Evolutionary conservation across 2,113 vertebrate species (phyloP).

Genomic region (Scomber colias): DNA sequence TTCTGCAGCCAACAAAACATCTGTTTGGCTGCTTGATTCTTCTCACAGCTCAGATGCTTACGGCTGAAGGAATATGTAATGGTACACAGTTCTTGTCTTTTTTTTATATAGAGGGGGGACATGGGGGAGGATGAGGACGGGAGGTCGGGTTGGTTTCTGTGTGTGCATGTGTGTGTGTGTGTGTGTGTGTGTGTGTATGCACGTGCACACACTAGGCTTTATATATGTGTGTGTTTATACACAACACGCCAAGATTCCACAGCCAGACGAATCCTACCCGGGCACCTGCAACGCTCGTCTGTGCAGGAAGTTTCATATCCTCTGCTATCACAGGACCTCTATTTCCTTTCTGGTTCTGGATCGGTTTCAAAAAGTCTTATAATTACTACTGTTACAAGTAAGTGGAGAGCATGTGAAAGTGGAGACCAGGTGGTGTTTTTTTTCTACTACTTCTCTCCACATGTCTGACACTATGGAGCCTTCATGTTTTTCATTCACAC

Average conservation of each 20-base stretch:
- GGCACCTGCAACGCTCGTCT: slow-evolving; percentile 88
- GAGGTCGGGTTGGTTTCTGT: neutral
- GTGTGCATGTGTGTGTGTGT: neutral
- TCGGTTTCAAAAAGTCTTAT: slow-evolving; percentile 81
- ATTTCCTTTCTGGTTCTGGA: slow-evolving; percentile 84
- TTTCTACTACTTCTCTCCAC: slow-evolving; percentile 76
- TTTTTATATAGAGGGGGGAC: slow-evolving; percentile 8
- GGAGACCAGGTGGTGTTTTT: slow-evolving; percentile 78
- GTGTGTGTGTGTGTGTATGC: neutral
- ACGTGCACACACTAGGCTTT: neutral
- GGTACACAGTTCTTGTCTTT: slow-evolving; percentile 62
- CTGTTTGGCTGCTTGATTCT: slow-evolving; percentile 87
- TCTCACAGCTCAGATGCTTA: slow-evolving; percentile 80
- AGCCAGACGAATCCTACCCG: slow-evolving; percentile 80
- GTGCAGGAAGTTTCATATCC: slow-evolving; percentile 91
- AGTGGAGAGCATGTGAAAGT: slow-evolving; percentile 78
- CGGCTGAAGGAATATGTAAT: slow-evolving; percentile 81
- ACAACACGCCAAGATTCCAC: slow-evolving; percentile 85
- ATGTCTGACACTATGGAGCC: slow-evolving; percentile 76
- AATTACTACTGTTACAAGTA: slow-evolving; percentile 80
- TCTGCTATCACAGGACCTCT: slow-evolving; percentile 86
- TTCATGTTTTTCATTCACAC: slow-evolving; percentile 72
- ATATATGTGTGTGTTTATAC: slow-evolving; percentile 68
- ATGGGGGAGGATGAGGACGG: neutral
- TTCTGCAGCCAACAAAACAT: slow-evolving; percentile 82